Conservation (phyloP, 2,888 invertebrate genomes). For the Mayetiola destructor region DNA sequence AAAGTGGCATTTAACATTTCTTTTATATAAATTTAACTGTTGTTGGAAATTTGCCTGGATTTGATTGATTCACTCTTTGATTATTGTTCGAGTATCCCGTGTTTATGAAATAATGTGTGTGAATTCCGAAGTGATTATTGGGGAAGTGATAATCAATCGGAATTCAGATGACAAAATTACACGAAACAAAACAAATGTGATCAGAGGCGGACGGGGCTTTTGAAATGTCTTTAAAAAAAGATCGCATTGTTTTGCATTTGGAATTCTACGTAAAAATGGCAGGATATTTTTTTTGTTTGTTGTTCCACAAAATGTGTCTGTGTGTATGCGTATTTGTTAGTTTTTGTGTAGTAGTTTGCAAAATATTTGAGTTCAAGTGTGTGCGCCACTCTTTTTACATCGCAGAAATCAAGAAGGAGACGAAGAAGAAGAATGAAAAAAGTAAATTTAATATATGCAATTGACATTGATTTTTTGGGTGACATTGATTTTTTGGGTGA, state of each 20-base stretch:
- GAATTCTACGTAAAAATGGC: slow-evolving; percentile 13
- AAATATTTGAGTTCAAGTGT: background rate
- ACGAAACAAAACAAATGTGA: background rate
- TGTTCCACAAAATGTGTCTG: background rate
- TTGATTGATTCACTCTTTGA: too few relatives aligned
- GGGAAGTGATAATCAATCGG: too few relatives aligned
- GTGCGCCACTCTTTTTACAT: background rate
- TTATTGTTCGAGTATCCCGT: too few relatives aligned
- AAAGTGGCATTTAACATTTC: too few relatives aligned
- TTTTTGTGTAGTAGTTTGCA: too few relatives aligned
- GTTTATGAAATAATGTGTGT: too few relatives aligned
- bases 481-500: background rate
- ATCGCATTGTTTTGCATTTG: background rate
- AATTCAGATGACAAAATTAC: background rate
- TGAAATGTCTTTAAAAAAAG: background rate
- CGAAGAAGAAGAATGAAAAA: background rate
- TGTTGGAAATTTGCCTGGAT: too few relatives aligned
- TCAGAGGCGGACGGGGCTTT: too few relatives aligned
- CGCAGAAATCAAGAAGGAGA: background rate
- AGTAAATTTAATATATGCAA: background rate
- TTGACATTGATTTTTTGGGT: background rate
- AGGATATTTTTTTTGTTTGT: slow-evolving; percentile 9
- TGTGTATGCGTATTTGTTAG: background rate
- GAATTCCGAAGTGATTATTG: too few relatives aligned
- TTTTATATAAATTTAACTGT: too few relatives aligned